These are phyloP conservation scores for Chymomyza amoena DNA, from an alignment of 2,888 invertebrate species.

Conservation along the genomic window DNA sequence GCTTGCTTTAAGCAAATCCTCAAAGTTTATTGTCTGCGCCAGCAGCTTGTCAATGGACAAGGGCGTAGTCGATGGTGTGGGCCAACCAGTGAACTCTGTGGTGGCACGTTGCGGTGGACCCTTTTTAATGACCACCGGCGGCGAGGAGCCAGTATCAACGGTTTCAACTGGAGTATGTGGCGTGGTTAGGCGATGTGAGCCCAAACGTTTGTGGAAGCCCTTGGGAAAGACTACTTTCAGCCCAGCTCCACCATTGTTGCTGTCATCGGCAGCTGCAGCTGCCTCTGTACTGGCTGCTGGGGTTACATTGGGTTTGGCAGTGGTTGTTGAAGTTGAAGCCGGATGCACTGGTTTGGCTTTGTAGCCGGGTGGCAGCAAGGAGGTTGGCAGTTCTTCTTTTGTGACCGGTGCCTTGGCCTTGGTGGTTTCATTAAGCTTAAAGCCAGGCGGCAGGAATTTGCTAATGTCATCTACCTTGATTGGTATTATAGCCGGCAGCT, in stretches of 20 bases:
- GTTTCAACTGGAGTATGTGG: conserved; percentile 79
- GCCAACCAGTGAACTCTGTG: conserved; percentile 95
- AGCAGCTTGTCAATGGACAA: conserved; percentile 90
- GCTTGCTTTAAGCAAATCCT: conserved; percentile 77
- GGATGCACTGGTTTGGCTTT: conserved; percentile 75
- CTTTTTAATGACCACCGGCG: conserved; percentile 86
- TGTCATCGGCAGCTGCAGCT: conserved; percentile 60
- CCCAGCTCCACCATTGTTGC: conserved; percentile 65
- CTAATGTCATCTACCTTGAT: conserved; percentile 81
- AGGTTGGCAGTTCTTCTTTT: conserved; percentile 66
- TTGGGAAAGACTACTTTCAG: conserved; percentile 90
- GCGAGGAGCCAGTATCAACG: conserved; percentile 79
- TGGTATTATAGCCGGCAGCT: conserved; percentile 37
- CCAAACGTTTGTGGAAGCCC: conserved; percentile 81
- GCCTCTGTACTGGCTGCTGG: conserved; percentile 41
- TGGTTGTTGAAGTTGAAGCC: conserved; percentile 39
- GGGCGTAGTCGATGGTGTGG: conserved; percentile 91
- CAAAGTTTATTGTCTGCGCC: conserved; percentile 80
- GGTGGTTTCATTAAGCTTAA: conserved; percentile 78
- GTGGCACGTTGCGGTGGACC: conserved; percentile 92
- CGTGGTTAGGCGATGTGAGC: conserved; percentile 80
- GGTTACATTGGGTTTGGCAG: conserved; percentile 39
- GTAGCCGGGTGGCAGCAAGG: conserved; percentile 81
- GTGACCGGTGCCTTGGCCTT: conserved; percentile 15
- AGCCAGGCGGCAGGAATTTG: conserved; percentile 82